phyloP scores from a whole-genome alignment of 2,113 vertebrate genomes.

The Centropristis striata region DNA sequence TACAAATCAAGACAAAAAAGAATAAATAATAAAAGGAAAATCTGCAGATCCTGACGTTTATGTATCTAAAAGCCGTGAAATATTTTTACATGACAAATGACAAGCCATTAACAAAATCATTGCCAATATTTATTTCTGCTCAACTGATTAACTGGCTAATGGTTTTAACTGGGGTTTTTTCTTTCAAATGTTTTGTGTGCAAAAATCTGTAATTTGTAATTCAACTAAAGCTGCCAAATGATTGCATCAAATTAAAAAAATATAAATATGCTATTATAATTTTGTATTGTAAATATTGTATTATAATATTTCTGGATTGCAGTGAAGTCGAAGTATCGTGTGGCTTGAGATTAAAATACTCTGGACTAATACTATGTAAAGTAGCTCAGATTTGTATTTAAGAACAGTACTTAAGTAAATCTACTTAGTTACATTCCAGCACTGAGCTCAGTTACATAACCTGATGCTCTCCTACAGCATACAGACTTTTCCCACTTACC shows the following conservation, averaged over 20 bases:
- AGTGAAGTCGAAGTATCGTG: too few species aligned
- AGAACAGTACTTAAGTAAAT: neutral
- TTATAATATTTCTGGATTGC: too few species aligned
- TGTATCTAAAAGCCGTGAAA: neutral
- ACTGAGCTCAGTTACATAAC: conserved; percentile 41
- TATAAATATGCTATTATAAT: too few species aligned
- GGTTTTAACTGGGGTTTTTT: neutral
- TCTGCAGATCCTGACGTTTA: neutral
- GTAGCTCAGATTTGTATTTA: neutral
- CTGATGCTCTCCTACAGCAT: conserved; percentile 7
- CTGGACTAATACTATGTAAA: too few species aligned
- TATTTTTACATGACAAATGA: neutral
- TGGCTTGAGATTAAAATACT: neutral
- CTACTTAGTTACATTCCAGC: neutral
- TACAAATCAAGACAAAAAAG: too few species aligned
- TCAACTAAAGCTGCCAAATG: neutral
- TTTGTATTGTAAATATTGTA: too few species aligned
- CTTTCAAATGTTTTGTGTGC: neutral
- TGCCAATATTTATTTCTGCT: too few species aligned
- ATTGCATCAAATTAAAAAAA: too few species aligned
- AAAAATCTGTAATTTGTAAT: neutral
- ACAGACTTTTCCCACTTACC: conserved; percentile 40
- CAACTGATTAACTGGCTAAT: neutral
- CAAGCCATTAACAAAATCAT: neutral
- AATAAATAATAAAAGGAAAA: too few species aligned